phyloP scores from a whole-genome alignment of 2,113 vertebrate species.

The Cygnus atratus region DNA sequence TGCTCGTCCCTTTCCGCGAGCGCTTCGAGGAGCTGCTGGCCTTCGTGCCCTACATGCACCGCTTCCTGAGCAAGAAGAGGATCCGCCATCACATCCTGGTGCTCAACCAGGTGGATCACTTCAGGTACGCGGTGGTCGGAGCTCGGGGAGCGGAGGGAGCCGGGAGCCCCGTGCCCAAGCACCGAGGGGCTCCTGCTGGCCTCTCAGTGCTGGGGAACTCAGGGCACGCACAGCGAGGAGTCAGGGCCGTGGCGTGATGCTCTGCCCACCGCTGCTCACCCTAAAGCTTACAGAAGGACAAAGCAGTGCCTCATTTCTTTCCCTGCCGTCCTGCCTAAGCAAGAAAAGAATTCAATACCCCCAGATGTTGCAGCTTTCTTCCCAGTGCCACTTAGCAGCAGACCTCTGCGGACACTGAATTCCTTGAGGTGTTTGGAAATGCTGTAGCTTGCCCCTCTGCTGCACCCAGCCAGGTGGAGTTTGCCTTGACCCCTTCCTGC shows the following conservation, averaged over 20 bases:
- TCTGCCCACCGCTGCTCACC: fast-evolving
- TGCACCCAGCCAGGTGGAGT: fast-evolving
- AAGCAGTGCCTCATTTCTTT: neutral
- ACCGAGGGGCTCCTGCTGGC: fast-evolving
- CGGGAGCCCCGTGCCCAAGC: fast-evolving
- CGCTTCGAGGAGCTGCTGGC: constrained; percentile 94
- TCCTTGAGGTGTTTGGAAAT: neutral
- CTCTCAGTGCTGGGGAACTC: fast-evolving
- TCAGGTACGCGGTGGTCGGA: constrained; percentile 77
- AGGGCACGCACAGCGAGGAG: fast-evolving
- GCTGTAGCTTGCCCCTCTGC: fast-evolving
- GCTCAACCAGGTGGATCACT: constrained; percentile 95
- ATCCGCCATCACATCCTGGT: constrained; percentile 90
- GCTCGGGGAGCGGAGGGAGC: neutral
- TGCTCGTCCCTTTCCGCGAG: constrained; percentile 93
- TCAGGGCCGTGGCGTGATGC: fast-evolving
- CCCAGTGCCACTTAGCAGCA: neutral
- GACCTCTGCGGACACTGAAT: neutral
- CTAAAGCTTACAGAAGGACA: neutral
- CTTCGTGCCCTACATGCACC: constrained; percentile 94
- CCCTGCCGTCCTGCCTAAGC: neutral
- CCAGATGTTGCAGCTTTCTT: neutral
- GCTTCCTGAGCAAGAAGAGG: constrained; percentile 89
- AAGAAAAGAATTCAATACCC: neutral
- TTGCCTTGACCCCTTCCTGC: neutral